Evolutionary conservation across 2,888 invertebrate genomes (phyloP).

Genomic region (Archips xylosteana): DNA sequence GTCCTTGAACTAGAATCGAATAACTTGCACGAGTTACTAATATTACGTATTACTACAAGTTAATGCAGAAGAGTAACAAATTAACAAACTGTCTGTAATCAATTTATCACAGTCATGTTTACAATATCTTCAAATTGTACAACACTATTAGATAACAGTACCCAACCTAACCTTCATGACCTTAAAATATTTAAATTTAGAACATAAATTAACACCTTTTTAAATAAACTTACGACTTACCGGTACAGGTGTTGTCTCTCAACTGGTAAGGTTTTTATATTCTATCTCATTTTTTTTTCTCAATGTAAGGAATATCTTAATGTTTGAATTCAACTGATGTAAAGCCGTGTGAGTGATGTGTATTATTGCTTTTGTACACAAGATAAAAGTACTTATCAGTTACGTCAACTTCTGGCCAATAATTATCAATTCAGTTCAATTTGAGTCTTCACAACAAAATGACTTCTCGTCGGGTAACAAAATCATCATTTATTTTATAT

Average conservation of each 20-base stretch:
- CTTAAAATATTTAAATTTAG: constrained; percentile 34
- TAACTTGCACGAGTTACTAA: constrained; percentile 51
- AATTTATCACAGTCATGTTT: constrained; percentile 24
- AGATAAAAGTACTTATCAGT: constrained; percentile 76
- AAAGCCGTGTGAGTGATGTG: constrained; percentile 54
- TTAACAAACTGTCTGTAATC: constrained; percentile 18
- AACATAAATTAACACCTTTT: constrained; percentile 25
- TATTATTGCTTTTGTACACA: constrained; percentile 62
- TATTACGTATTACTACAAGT: constrained; percentile 43
- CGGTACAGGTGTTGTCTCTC: constrained; percentile 7
- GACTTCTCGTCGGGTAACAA: constrained; percentile 77
- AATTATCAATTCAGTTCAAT: constrained; percentile 72
- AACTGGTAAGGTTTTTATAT: background rate
- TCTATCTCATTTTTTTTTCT: background rate
- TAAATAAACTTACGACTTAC: constrained; percentile 31
- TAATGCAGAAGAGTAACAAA: constrained; percentile 38
- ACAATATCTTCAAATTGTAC: constrained; percentile 2
- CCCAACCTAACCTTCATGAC: constrained; percentile 70
- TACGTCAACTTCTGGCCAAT: constrained; percentile 65
- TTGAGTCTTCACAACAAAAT: constrained; percentile 73
- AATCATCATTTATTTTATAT: constrained; percentile 48
- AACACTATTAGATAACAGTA: constrained; percentile 66
- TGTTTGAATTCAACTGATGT: constrained; percentile 56
- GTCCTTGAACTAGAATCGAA: constrained; percentile 73
- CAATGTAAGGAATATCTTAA: constrained; percentile 5